Evolutionary conservation across 2,888 invertebrate genomes (phyloP).

Genomic region (Cantharis lateralis): DNA sequence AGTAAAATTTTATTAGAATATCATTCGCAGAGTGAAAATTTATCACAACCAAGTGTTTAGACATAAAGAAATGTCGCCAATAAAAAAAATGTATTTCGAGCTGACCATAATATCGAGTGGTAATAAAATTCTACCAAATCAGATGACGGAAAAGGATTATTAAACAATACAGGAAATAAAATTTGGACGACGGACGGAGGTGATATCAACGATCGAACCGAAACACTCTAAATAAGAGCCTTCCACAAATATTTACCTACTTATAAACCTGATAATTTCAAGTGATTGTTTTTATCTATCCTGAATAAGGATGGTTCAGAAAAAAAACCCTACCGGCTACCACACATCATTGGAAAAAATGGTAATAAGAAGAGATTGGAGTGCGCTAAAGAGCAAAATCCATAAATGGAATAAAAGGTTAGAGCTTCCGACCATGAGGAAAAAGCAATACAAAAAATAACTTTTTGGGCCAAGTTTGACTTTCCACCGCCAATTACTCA

Average conservation of each 20-base stretch:
- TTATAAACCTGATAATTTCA: too few species aligned
- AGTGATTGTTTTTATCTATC: too few species aligned
- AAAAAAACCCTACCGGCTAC: too few species aligned
- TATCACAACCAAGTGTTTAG: not conserved
- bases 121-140: not conserved
- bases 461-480: not conserved
- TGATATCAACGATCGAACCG: too few species aligned
- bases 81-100: not conserved
- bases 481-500: not conserved
- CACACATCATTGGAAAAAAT: not conserved
- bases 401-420: too few species aligned
- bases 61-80: not conserved
- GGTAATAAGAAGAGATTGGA: not conserved
- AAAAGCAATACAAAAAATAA: not conserved
- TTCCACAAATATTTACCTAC: too few species aligned
- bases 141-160: not conserved
- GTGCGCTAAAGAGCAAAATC: not conserved
- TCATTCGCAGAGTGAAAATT: not conserved
- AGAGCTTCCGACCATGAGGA: not conserved
- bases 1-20: not conserved
- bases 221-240: too few species aligned
- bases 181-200: too few species aligned
- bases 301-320: too few species aligned
- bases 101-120: not conserved
- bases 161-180: not conserved